Evolutionary conservation across 2,797 vertebrate genomes (phyloP), one percentile per base, ranked within the genome.

Genomic region (Ctenopoma kingsleyae): DNA sequence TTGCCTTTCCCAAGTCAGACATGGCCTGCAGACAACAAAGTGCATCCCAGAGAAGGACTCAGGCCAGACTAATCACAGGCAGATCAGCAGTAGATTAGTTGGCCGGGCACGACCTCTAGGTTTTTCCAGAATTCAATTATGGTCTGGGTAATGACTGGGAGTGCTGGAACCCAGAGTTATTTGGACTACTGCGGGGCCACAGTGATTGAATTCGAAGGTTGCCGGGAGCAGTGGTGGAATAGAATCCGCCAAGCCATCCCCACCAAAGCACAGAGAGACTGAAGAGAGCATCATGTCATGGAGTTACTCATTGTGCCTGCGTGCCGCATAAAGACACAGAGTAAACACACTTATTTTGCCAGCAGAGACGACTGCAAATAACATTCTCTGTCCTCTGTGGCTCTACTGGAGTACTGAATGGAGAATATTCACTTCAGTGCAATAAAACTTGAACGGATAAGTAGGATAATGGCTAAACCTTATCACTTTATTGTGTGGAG

Each of bases 81-180:
- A 93, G 91, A 93, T 94, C 91, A 90, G 89, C 68, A 82, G 87
- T 91, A 89, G 91, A 93, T 94, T 93, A 93, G 81, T 86, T 80
- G 65, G 83, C 83, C 8, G n/a, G 78, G 78, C 80, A 84, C 71
- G 75, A 93, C 90, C 92, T 92, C 91, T 81, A 89, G 87, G 82
- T 91, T 91, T 82, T 80, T 76, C 84, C 73, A 75, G 82, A 87
- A 93, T 93, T 92, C 89, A 94, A 93, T 94, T 91, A 92, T 48
- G 32, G 80, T 41, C 68, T 43, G 73, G 81, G 78, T 90, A 91
- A 92, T 92, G 89, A 91, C 89, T 91, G 89, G 88, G 84, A 90
- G 89, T 75, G 79, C 90, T 91, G 91, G 90, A 87, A 91, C 87
- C 87, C 64, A n/a, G 67, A 92, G 90, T 92, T 90, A 92, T 92